Evolutionary conservation across 2,113 vertebrate species (phyloP).

Genomic region (Theristicus caerulescens): DNA sequence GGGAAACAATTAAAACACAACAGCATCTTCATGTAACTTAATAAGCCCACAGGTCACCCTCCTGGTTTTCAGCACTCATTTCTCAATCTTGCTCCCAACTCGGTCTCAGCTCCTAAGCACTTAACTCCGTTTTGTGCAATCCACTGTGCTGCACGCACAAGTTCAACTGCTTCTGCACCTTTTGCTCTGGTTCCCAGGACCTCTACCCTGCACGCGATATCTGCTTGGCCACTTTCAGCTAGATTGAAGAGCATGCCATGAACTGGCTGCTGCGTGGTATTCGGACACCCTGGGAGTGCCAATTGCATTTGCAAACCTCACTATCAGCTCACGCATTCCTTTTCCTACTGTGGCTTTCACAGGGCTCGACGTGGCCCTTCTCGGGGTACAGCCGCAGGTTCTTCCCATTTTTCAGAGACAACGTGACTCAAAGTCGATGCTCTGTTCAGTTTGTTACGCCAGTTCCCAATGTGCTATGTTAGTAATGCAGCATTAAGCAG

Average conservation of each 20-base stretch:
- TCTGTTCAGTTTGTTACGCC: background rate
- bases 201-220: rapidly evolving
- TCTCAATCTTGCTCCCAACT: background rate
- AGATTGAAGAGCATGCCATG: background rate
- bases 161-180: background rate
- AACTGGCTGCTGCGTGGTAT: background rate
- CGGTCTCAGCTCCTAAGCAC: background rate
- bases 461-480: background rate
- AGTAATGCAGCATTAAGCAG: background rate
- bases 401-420: background rate
- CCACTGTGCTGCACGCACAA: rapidly evolving
- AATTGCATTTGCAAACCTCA: background rate
- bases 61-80: background rate
- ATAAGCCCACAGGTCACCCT: background rate
- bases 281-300: background rate
- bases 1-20: background rate
- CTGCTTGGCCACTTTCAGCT: background rate
- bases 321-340: background rate
- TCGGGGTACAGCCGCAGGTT: background rate
- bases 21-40: background rate
- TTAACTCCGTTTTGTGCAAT: background rate
- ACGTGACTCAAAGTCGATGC: background rate
- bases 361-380: rapidly evolving
- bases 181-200: background rate
- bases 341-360: background rate